Conservation (phyloP, 2,888 invertebrate species). For the Hymenopus coronatus region DNA sequence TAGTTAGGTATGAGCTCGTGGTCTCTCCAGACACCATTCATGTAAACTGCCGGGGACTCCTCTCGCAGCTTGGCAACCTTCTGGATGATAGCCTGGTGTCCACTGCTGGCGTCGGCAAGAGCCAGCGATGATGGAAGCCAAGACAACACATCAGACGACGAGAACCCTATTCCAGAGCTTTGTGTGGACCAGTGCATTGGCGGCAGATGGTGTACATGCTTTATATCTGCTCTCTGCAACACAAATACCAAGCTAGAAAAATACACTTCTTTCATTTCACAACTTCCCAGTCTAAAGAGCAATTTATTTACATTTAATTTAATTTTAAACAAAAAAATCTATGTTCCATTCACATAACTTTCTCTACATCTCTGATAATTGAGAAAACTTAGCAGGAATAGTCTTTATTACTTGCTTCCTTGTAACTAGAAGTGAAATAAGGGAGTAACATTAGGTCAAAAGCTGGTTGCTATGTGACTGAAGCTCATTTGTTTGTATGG, state of each 20-base stretch:
- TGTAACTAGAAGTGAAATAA: no score
- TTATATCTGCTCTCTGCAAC: constrained; percentile 39
- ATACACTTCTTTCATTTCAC: neutral
- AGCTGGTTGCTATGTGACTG: no score
- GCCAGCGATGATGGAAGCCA: constrained; percentile 61
- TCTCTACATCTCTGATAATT: no score
- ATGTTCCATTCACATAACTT: no score
- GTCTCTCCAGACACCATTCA: constrained; percentile 66
- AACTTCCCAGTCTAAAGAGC: neutral
- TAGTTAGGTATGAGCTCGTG: constrained; percentile 63
- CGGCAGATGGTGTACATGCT: constrained; percentile 63
- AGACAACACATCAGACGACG: constrained; percentile 53
- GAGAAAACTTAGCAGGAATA: no score
- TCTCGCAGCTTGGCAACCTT: constrained; percentile 60
- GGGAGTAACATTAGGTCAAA: no score
- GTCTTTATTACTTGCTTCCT: no score
- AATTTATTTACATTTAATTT: no score
- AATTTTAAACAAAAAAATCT: no score
- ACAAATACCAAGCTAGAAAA: constrained; percentile 13
- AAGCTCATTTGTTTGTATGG: no score
- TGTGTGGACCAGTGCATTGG: constrained; percentile 63
- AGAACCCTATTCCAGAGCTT: constrained; percentile 41
- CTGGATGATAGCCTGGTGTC: constrained; percentile 56
- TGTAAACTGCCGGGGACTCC: constrained; percentile 68
- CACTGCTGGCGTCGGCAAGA: constrained; percentile 49